Conservation (phyloP, 2,797 vertebrate species). For the Neosilurus hyrtlii region DNA sequence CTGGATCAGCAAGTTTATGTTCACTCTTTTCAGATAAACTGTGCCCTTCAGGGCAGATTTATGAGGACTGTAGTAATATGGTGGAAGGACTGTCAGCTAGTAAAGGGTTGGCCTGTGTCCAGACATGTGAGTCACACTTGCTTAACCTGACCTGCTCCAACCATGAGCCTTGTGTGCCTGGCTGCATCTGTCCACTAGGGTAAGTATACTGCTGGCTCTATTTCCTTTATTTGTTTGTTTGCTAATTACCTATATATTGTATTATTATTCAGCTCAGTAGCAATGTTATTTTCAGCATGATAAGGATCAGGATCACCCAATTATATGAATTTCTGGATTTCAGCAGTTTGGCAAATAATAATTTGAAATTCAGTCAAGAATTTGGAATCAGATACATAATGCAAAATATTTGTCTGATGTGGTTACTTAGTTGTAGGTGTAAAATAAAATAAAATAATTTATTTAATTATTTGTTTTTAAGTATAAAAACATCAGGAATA, state of each 20-base stretch:
- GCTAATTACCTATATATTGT: no score
- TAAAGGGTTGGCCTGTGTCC: constrained; percentile 78
- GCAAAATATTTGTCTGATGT: not conserved
- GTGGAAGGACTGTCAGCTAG: constrained; percentile 62
- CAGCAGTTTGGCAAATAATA: not conserved
- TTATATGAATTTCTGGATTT: not conserved
- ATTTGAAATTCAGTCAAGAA: not conserved
- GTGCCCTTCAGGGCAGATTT: constrained; percentile 85
- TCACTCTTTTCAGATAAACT: constrained; percentile 65
- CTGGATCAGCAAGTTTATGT: not conserved
- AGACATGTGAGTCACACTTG: constrained; percentile 89
- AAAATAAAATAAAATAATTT: no score
- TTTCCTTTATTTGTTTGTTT: not conserved
- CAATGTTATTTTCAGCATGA: not conserved
- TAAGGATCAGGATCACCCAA: not conserved
- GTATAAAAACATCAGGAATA: no score
- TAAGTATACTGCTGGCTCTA: constrained; percentile 65
- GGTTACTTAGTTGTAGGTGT: no score
- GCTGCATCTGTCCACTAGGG: constrained; percentile 87
- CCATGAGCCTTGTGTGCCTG: constrained; percentile 84
- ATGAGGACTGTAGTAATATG: constrained; percentile 81
- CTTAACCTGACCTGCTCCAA: constrained; percentile 85
- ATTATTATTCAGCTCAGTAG: not conserved
- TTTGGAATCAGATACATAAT: not conserved
- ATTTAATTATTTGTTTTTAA: no score